Evolutionary conservation across 2,888 invertebrate genomes (phyloP), one percentile per base, ranked within the genome.

Genomic region (Eristalinus sepulchralis): DNA sequence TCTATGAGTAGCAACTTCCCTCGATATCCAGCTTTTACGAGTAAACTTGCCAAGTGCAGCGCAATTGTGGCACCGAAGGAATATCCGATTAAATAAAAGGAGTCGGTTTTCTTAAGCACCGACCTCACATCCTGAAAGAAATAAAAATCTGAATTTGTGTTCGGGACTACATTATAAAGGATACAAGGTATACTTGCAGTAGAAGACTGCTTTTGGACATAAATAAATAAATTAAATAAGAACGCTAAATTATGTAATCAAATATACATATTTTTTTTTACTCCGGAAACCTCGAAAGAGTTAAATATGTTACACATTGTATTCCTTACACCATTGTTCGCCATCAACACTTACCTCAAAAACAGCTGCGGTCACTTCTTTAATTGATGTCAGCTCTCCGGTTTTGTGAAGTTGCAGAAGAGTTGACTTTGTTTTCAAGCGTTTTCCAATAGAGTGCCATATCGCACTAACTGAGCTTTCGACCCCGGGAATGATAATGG

Each of bases 1-100:
- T 98, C 98, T 64, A 99, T 93, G 13, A 97, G 94, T 89, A 96
- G 93, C 1, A 97, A 89, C 57, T 94, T 93, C 2, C 96, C 96
- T n/a, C 90, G 93, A 70, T 93, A 93, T 88, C 96, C 96, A 89
- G 94, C 93, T 9, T 92, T 93, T 91, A 97, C 97, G 47, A 98
- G 93, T 89, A 94, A 94, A 9, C 95, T 93, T 4, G 95, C 96
- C 81, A 98, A 93, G 91, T 98, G 97, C 75, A 98, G 92, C 0
- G 96, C 96, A 22, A 98, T 93, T 24, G 96, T 92, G 0, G 96
- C 93, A 60, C 99, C 99, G 90, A 95, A 98, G 13, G 98, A 99
- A 93, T 99, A 98, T 1, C 97, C 98, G 13, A 96, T 94, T 1
- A 99, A 91, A 79, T 95, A 94, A 93, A 96, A 98, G 0, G 94